Conservation (phyloP, 2,888 invertebrate species). For the Athetis lepigone region DNA sequence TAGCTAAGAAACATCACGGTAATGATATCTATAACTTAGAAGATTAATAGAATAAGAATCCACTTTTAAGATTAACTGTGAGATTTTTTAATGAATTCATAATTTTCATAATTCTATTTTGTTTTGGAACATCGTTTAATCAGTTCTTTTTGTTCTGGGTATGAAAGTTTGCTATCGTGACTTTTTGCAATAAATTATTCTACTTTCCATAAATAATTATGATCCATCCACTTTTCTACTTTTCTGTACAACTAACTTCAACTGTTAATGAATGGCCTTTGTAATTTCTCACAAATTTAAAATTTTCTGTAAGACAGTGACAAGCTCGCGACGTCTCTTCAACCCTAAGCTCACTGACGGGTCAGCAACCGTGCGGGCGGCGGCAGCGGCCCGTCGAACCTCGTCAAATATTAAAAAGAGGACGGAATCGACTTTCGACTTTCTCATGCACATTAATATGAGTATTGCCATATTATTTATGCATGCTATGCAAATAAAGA, state of each 20-base stretch:
- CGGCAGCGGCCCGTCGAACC: slow-evolving; percentile 72
- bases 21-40: neutral
- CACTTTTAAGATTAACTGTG: neutral
- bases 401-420: slow-evolving; percentile 83
- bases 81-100: no score
- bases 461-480: slow-evolving; percentile 58
- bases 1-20: neutral
- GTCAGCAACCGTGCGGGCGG: slow-evolving; percentile 71
- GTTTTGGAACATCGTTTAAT: no score
- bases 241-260: no score
- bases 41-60: neutral
- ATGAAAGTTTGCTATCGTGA: no score
- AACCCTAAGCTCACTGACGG: slow-evolving; percentile 70
- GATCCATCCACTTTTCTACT: no score
- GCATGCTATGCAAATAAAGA: slow-evolving; percentile 55
- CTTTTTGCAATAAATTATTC: no score
- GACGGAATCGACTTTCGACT: slow-evolving; percentile 79
- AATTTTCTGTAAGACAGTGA: slow-evolving; percentile 13
- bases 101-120: no score
- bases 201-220: no score
- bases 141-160: no score
- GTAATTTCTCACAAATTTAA: no score
- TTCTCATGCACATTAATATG: slow-evolving; percentile 67
- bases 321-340: slow-evolving; percentile 50
- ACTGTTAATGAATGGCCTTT: no score